Conservation (phyloP, 2,113 vertebrate species). For the Dipodomys ordii region DNA sequence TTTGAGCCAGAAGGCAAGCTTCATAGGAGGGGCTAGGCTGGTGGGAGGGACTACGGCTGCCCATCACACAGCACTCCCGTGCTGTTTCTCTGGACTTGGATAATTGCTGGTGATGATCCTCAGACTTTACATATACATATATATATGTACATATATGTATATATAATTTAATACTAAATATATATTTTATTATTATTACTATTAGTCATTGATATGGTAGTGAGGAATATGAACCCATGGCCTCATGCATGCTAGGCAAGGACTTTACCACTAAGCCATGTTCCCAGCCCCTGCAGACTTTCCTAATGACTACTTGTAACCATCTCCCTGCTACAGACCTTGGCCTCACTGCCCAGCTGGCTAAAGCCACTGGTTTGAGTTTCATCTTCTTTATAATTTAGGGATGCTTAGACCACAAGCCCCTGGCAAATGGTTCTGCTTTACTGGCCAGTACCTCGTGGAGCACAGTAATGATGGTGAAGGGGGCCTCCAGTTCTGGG, state of each 20-base stretch:
- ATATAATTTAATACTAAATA: too few relatives aligned
- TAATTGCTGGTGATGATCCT: background rate
- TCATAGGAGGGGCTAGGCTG: background rate
- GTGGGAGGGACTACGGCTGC: background rate
- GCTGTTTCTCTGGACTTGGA: background rate
- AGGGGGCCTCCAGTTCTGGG: background rate
- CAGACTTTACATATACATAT: too few relatives aligned
- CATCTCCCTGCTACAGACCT: background rate
- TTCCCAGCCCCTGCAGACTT: background rate
- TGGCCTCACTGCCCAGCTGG: background rate
- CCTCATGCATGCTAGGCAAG: too few relatives aligned
- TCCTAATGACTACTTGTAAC: background rate
- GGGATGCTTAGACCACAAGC: background rate
- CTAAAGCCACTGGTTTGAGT: background rate
- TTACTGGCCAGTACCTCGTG: background rate
- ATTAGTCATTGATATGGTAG: too few relatives aligned
- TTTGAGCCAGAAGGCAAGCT: background rate
- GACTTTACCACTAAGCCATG: too few relatives aligned
- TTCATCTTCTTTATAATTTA: constrained; percentile 24
- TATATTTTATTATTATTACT: too few relatives aligned
- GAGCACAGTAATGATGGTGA: accelerated
- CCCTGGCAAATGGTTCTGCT: background rate
- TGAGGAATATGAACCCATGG: too few relatives aligned
- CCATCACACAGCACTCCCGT: background rate
- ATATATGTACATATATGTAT: too few relatives aligned